A percentile compares a stretch with the other conserved stretches of the same genome.
phyloP scores from a whole-genome alignment of 1,140 invertebrate species.

The Callitettix versicolor region DNA sequence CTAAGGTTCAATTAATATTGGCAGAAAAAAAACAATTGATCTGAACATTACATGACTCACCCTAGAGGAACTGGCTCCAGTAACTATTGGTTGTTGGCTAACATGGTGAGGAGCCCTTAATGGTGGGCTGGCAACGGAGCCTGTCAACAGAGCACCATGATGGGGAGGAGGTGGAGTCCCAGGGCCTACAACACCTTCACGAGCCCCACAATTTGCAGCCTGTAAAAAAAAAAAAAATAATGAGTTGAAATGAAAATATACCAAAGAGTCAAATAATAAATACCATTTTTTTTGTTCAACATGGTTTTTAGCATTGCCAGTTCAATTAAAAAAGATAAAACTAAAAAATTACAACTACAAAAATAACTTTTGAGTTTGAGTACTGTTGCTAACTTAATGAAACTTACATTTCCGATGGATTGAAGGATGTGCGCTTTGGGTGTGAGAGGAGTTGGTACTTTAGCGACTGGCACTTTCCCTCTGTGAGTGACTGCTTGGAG shows the following conservation, averaged over 20 bases:
- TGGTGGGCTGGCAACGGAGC: conserved; percentile 45
- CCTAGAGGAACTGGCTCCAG: conserved; percentile 34
- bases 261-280: not conserved
- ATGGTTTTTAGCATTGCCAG: not conserved
- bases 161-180: conserved; percentile 21
- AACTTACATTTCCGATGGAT: conserved; percentile 24
- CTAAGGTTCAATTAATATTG: too few species aligned
- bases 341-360: too few species aligned
- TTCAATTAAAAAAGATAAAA: too few species aligned
- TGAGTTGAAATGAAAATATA: not conserved
- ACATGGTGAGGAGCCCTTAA: conserved; percentile 37
- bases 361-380: too few species aligned
- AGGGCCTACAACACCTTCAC: conserved; percentile 20
- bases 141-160: conserved; percentile 33
- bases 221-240: conserved; percentile 1
- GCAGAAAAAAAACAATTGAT: not conserved
- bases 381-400: too few species aligned
- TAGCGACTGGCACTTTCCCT: conserved; percentile 16
- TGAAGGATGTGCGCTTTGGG: conserved; percentile 27
- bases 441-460: conserved; percentile 21
- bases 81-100: conserved; percentile 35
- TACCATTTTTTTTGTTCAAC: not conserved
- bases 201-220: conserved; percentile 10
- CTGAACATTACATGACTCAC: conserved; percentile 16
- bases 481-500: conserved; percentile 33